phyloP scores from a whole-genome alignment of 2,797 vertebrate species.

The Momotus momota region DNA sequence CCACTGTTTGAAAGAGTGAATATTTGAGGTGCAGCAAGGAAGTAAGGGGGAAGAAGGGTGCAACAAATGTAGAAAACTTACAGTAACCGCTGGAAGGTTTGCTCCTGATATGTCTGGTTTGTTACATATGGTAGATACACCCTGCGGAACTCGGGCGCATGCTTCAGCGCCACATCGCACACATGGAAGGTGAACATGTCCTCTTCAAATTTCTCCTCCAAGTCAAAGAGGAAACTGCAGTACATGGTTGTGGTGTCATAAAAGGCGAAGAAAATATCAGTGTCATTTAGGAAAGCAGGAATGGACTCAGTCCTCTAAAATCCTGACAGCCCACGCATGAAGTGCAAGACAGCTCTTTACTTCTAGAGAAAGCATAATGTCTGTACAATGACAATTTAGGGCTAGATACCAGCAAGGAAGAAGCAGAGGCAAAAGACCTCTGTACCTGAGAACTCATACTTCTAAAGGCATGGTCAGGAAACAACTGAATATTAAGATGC shows the following conservation, averaged over 20 bases:
- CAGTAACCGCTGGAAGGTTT: constrained; percentile 93
- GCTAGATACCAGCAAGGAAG: neutral
- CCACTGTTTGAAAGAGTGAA: neutral
- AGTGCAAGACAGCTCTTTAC: neutral
- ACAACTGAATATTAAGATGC: neutral
- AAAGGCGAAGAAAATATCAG: neutral
- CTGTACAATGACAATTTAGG: neutral
- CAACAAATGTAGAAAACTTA: constrained; percentile 74
- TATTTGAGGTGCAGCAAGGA: neutral
- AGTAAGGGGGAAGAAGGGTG: neutral
- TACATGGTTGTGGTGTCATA: neutral
- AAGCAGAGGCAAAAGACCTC: neutral
- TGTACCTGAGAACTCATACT: neutral
- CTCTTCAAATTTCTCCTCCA: constrained; percentile 93
- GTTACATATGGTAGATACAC: constrained; percentile 98
- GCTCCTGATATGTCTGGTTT: constrained; percentile 97
- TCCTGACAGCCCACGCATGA: neutral
- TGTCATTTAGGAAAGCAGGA: neutral
- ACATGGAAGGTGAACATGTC: constrained; percentile 90
- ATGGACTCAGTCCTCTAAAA: neutral
- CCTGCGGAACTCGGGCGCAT: constrained; percentile 87
- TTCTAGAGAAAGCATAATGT: neutral
- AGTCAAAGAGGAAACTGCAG: constrained; percentile 90
- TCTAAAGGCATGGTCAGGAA: neutral
- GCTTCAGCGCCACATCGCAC: constrained; percentile 90